A percentile compares a stretch with the other conserved stretches of the same genome.
Conservation (phyloP, 2,888 invertebrate genomes). For the Sesia apiformis region DNA sequence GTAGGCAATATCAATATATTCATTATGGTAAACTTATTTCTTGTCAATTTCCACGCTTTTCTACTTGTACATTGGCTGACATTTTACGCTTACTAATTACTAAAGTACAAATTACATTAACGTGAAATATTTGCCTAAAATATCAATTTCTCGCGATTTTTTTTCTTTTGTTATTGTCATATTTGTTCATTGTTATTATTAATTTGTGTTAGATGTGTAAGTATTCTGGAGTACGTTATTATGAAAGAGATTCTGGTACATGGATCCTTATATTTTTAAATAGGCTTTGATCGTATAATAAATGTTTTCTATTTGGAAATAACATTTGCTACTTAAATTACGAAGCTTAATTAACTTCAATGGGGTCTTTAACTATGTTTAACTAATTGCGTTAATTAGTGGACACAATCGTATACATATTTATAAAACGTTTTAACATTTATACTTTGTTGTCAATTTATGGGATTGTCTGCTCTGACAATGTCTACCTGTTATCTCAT, state of each 20-base stretch:
- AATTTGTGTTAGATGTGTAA: conserved; percentile 14
- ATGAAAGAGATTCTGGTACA: conserved; percentile 17
- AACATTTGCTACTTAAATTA: conserved; percentile 16
- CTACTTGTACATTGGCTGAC: too few relatives aligned
- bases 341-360: conserved; percentile 4
- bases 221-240: conserved; percentile 11
- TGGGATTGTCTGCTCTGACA: too few relatives aligned
- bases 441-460: too few relatives aligned
- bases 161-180: conserved; percentile 4
- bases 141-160: conserved; percentile 9
- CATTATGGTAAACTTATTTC: too few relatives aligned
- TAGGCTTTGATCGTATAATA: background rate
- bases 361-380: too few relatives aligned
- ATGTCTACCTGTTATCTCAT: too few relatives aligned
- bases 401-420: too few relatives aligned
- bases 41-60: too few relatives aligned
- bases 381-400: too few relatives aligned
- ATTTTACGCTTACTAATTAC: too few relatives aligned
- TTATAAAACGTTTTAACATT: too few relatives aligned
- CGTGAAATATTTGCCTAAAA: conserved; percentile 1
- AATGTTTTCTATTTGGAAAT: background rate
- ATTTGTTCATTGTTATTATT: conserved; percentile 25
- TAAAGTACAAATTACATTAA: too few relatives aligned
- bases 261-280: background rate
- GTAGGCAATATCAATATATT: background rate